phyloP scores from a whole-genome alignment of 2,113 vertebrate genomes.

The Tinamus guttatus region DNA sequence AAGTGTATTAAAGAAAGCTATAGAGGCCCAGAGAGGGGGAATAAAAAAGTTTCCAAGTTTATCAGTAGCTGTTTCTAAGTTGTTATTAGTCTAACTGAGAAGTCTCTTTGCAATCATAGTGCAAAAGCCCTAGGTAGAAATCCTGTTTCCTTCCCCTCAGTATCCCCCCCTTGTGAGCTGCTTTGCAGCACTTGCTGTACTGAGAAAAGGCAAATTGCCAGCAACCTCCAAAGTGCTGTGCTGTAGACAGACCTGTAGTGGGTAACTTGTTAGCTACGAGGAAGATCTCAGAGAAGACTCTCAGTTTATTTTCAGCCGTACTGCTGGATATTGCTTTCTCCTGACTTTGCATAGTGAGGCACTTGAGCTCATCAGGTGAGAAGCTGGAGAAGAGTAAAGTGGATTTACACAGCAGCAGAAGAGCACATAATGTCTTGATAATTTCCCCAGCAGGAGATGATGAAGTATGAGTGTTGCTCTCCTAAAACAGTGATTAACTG shows the following conservation, averaged over 20 bases:
- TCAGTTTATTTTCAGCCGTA: not conserved
- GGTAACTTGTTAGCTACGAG: not conserved
- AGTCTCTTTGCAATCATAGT: not conserved
- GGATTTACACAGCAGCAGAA: not conserved
- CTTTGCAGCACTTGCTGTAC: not conserved
- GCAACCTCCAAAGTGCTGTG: not conserved
- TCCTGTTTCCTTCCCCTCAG: not conserved
- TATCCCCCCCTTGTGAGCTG: not conserved
- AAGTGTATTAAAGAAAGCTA: not conserved
- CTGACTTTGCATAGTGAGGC: not conserved
- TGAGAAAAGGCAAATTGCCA: too few species aligned
- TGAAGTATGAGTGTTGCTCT: not conserved
- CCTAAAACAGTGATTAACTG: conserved; percentile 8
- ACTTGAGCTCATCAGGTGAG: not conserved
- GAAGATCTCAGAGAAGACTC: not conserved
- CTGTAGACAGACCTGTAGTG: not conserved
- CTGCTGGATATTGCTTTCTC: not conserved
- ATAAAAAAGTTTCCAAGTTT: not conserved
- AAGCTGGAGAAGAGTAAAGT: not conserved
- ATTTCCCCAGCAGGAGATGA: conserved; percentile 2
- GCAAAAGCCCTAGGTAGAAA: not conserved
- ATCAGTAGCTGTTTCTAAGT: not conserved
- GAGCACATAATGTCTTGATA: not conserved
- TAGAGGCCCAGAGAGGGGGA: not conserved
- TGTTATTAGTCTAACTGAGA: not conserved